Percentiles rank a stretch among this genome's conserved stretches.
Conservation (phyloP, 2,797 vertebrate species). For the Karalla daura region DNA sequence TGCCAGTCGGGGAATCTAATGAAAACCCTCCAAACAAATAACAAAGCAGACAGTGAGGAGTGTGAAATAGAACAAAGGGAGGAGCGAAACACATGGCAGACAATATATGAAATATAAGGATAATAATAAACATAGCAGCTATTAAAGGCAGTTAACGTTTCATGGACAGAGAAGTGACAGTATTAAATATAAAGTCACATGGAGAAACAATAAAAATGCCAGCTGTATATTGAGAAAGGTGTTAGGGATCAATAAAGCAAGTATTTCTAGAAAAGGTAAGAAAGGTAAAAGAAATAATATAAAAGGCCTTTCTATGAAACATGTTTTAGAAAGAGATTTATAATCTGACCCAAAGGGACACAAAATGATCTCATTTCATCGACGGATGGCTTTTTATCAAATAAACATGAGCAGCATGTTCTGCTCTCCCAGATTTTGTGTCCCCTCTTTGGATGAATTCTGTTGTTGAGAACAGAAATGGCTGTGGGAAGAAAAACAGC, state of each 20-base stretch:
- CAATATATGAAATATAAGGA: slow-evolving; percentile 63
- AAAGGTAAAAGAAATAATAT: slow-evolving; percentile 43
- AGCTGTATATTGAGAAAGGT: slow-evolving; percentile 24
- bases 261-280: slow-evolving; percentile 38
- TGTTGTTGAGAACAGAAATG: slow-evolving; percentile 57
- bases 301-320: slow-evolving; percentile 29
- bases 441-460: slow-evolving; percentile 57
- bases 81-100: slow-evolving; percentile 50
- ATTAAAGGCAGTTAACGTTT: slow-evolving; percentile 58
- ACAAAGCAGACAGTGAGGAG: slow-evolving; percentile 72
- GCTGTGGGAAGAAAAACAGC: slow-evolving; percentile 55
- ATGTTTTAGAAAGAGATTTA: slow-evolving; percentile 41
- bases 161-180: slow-evolving; percentile 29
- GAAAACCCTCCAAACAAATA: slow-evolving; percentile 80
- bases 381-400: slow-evolving; percentile 60
- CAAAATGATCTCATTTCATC: slow-evolving; percentile 59
- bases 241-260: slow-evolving; percentile 50
- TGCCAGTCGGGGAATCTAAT: slow-evolving; percentile 77
- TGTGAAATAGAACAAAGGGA: slow-evolving; percentile 64
- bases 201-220: slow-evolving; percentile 40
- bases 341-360: slow-evolving; percentile 50
- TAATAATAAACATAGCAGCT: slow-evolving; percentile 55
- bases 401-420: slow-evolving; percentile 64
- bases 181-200: slow-evolving; percentile 56
- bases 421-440: slow-evolving; percentile 34